These are phyloP conservation scores for Drosophila teissieri DNA, from an alignment of 1,140 invertebrate genomes.

Conservation along the genomic window DNA sequence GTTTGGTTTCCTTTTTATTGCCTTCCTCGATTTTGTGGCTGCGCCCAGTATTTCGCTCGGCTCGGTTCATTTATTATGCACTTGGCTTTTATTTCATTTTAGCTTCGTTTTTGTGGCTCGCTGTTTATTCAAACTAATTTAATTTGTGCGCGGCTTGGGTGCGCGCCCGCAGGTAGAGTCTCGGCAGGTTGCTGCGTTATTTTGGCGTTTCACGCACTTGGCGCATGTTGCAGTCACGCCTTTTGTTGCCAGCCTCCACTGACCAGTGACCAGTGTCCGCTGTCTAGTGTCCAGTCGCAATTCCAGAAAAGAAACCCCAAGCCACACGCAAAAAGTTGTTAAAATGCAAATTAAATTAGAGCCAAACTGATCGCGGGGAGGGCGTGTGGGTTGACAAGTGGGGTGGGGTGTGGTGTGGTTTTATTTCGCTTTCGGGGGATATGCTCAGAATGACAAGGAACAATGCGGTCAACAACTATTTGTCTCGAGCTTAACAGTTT, in stretches of 20 bases:
- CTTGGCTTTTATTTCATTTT: slow-evolving; percentile 56
- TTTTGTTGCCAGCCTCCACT: slow-evolving; percentile 66
- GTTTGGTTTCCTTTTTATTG: slow-evolving; percentile 22
- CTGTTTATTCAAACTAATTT: slow-evolving; percentile 83
- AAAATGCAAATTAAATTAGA: slow-evolving; percentile 84
- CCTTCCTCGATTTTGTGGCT: slow-evolving; percentile 59
- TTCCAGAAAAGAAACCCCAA: slow-evolving; percentile 52
- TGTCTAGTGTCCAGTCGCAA: slow-evolving; percentile 28
- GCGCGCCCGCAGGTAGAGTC: slow-evolving; percentile 67
- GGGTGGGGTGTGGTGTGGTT: slow-evolving; percentile 37
- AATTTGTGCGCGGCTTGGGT: slow-evolving; percentile 74
- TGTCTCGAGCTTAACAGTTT: neutral
- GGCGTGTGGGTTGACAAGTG: slow-evolving; percentile 49
- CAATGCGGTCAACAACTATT: neutral
- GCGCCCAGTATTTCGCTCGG: slow-evolving; percentile 48
- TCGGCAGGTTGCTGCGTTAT: slow-evolving; percentile 79
- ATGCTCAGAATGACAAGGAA: slow-evolving; percentile 15
- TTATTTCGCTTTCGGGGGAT: slow-evolving; percentile 6
- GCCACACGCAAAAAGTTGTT: slow-evolving; percentile 83
- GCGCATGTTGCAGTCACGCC: slow-evolving; percentile 81
- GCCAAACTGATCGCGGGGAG: slow-evolving; percentile 60
- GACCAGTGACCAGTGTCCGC: slow-evolving; percentile 27
- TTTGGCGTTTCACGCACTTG: slow-evolving; percentile 81
- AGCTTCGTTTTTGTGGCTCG: slow-evolving; percentile 57
- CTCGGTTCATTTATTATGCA: slow-evolving; percentile 80